These are phyloP conservation scores for Premnoplex brunnescens DNA, from an alignment of 2,797 vertebrate genomes.

Conservation along the genomic window DNA sequence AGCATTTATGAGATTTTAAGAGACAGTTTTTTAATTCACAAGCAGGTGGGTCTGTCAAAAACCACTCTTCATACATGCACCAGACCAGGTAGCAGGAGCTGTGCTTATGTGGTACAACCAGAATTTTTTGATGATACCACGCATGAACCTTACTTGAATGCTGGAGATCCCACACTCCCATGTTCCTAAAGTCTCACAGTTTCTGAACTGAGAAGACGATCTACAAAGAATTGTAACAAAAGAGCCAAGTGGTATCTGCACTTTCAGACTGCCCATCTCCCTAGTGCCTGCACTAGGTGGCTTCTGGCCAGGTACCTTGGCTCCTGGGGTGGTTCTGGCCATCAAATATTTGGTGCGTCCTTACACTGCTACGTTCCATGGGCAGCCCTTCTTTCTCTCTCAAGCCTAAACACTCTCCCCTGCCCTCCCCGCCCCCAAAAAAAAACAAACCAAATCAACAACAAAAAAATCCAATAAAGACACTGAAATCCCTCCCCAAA, in stretches of 20 bases:
- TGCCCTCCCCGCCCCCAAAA: not conserved
- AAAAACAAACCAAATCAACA: not conserved
- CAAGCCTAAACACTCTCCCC: no score
- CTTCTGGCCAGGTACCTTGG: not conserved
- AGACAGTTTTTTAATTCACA: conserved; percentile 12
- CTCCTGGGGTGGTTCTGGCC: not conserved
- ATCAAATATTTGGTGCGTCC: not conserved
- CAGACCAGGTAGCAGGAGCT: not conserved
- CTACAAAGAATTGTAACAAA: not conserved
- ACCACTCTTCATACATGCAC: not conserved
- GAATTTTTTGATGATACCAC: not conserved
- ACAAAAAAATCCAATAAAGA: not conserved
- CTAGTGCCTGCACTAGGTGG: not conserved
- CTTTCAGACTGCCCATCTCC: not conserved
- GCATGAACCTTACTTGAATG: not conserved
- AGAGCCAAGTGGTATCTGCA: fast-evolving
- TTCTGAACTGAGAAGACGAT: not conserved
- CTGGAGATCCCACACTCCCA: not conserved
- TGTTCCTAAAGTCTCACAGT: not conserved
- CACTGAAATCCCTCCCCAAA: no score
- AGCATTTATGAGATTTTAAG: conserved; percentile 21
- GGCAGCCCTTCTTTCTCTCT: not conserved
- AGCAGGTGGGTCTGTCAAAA: conserved; percentile 21
- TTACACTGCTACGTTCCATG: not conserved
- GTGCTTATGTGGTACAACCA: not conserved